These are phyloP conservation scores for Phortica okadai DNA, from an alignment of 2,888 invertebrate species.

Conservation along the genomic window DNA sequence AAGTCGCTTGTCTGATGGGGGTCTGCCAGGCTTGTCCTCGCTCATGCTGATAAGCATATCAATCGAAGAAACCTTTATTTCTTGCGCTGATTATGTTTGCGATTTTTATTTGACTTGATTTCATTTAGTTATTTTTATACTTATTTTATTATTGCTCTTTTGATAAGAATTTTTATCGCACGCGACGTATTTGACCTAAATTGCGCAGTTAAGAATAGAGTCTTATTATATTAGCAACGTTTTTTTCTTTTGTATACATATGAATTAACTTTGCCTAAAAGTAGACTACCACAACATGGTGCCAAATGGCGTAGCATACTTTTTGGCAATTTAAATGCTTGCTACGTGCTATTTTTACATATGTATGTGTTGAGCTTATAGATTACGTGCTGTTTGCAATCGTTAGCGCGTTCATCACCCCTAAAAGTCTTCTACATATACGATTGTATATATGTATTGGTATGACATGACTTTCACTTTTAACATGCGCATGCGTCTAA, in stretches of 20 bases:
- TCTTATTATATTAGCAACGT: background rate
- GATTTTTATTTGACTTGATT: background rate
- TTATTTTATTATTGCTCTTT: background rate
- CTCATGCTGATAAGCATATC: slow-evolving; percentile 5
- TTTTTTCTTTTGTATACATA: background rate
- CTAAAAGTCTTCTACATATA: slow-evolving; percentile 7
- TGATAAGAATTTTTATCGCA: background rate
- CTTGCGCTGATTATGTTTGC: slow-evolving; percentile 1
- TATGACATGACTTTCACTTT: slow-evolving; percentile 57
- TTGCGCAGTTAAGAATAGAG: background rate
- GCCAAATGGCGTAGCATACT: background rate
- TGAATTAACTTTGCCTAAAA: background rate
- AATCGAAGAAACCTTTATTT: slow-evolving; percentile 10
- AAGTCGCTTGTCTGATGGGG: slow-evolving; percentile 18
- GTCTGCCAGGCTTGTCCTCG: background rate
- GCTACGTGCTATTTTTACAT: background rate
- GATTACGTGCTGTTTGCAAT: background rate
- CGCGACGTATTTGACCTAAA: background rate
- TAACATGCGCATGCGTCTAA: slow-evolving; percentile 55
- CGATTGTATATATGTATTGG: background rate
- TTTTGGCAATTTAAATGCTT: background rate
- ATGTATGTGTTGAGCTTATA: background rate
- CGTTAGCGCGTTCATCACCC: background rate
- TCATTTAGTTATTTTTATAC: background rate
- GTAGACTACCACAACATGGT: background rate